A percentile compares a stretch with the other conserved stretches of the same genome.
phyloP scores from a whole-genome alignment of 2,888 invertebrate species.

The Andrena hattorfiana region DNA sequence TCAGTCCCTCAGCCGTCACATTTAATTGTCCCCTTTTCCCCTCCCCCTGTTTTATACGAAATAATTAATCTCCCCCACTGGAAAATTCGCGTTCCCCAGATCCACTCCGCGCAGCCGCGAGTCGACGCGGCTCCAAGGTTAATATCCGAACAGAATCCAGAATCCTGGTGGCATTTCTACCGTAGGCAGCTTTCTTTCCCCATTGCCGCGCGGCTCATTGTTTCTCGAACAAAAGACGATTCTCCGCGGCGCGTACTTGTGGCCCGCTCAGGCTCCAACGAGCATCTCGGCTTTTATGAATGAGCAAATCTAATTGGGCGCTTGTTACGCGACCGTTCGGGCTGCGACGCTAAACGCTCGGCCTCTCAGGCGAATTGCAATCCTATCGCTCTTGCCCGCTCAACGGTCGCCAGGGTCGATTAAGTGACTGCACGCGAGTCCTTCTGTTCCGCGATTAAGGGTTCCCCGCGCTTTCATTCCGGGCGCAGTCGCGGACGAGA shows the following conservation, averaged over 20 bases:
- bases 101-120: not conserved
- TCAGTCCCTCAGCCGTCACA: not conserved
- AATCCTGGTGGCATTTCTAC: conserved; percentile 42
- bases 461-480: not conserved
- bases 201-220: conserved; percentile 65
- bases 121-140: conserved; percentile 1
- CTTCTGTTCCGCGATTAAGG: not conserved
- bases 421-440: not conserved
- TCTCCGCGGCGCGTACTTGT: conserved; percentile 31
- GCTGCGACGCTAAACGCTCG: conserved; percentile 33
- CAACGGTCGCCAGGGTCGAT: not conserved
- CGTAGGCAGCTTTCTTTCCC: conserved; percentile 43
- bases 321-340: conserved; percentile 56
- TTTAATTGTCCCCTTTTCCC: conserved; percentile 12
- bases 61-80: conserved; percentile 21
- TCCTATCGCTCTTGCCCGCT: not conserved
- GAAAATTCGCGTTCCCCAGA: conserved; percentile 2
- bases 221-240: conserved; percentile 69
- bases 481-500: not conserved
- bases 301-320: conserved; percentile 65
- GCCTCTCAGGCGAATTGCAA: conserved; percentile 38
- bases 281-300: conserved; percentile 60
- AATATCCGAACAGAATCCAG: conserved; percentile 40
- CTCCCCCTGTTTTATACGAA: not conserved
- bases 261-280: conserved; percentile 27